Base-by-base conservation (phyloP, 2,797 vertebrate species). In the Bradypodion pumilum region DNA sequence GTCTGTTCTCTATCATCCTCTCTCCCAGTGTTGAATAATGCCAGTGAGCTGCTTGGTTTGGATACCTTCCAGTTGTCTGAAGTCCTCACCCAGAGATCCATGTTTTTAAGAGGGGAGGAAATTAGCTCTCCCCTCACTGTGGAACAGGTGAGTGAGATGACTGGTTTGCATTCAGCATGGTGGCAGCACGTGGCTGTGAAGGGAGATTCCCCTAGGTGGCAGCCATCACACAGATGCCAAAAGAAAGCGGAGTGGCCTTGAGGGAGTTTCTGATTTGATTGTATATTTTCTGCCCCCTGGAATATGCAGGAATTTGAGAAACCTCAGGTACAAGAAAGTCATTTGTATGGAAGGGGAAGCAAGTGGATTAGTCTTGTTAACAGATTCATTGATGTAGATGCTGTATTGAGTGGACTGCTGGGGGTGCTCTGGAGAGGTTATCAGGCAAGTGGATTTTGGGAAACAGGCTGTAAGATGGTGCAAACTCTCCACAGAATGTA, bases 51-150 rank as follows among this genome's bases (percentile, higher is more conserved):
- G 81, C 96, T 98, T 79, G 98, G 98, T 73, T 94, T 98, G 90
- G 97, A 98, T 8, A 95, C 95, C 74, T 98, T 98, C 91, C 98
- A 98, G 94, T 94, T 98, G 74, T 97, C 97, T 0, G 98, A 98
- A 93, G 97, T 98, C 86, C 95, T 98, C 94, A 98, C 98, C 0
- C 98, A 98, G 52, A 96, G 98, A 85, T 98, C 98, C 88, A 98
- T 98, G 96, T 98, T 98, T 93, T 95, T 98, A 63, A 94, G 98
- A 86, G 98, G 98, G 84, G 98, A 98, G 89, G 98, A 98, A 94
- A 98, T 98, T 94, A 98, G 98, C 94, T 98, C 97, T 19, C 98
- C 98, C 0, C 97, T 98, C 69, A 98, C 97, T 4, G 96, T 98
- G 77, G 97, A 98, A 91, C 98, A 98, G 97, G 98, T 98, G 94